These are phyloP conservation scores for Bombus haemorrhoidalis DNA, from an alignment of 1,140 invertebrate genomes.

Conservation along the genomic window DNA sequence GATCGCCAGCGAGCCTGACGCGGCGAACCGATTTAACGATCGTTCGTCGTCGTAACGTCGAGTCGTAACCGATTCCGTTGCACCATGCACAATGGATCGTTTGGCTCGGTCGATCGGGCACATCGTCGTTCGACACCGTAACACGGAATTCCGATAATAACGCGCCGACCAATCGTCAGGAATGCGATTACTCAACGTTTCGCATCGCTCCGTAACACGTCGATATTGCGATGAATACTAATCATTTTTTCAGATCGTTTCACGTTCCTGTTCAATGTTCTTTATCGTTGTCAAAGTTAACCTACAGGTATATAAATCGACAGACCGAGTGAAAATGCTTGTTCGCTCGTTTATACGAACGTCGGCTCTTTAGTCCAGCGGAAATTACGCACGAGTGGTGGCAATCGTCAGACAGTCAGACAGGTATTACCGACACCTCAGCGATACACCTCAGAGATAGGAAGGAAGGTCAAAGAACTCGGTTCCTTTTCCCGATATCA, in stretches of 20 bases:
- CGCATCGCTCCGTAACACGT: not conserved
- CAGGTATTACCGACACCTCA: not conserved
- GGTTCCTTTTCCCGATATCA: not conserved
- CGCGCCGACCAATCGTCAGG: not conserved
- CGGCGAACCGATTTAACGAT: not conserved
- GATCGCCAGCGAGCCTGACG: not conserved
- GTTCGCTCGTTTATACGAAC: not conserved
- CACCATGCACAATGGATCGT: not conserved
- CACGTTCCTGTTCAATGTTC: too few relatives aligned
- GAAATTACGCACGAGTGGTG: not conserved
- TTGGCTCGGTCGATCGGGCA: conserved; percentile 1
- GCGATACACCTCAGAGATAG: not conserved
- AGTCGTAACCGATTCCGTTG: not conserved
- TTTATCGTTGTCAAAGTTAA: not conserved
- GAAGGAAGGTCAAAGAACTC: not conserved
- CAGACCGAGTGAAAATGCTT: not conserved
- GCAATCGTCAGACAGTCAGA: not conserved
- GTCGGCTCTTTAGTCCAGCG: not conserved
- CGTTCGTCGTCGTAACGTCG: not conserved
- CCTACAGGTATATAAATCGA: too few relatives aligned
- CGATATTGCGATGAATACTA: conserved; percentile 17
- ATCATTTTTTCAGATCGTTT: not conserved
- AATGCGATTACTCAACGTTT: conserved; percentile 32
- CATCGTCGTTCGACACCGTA: conserved; percentile 13
- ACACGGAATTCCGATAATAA: conserved; percentile 45